These are phyloP conservation scores for Ranitomeya variabilis DNA, from an alignment of 2,113 vertebrate species.

Conservation along the genomic window DNA sequence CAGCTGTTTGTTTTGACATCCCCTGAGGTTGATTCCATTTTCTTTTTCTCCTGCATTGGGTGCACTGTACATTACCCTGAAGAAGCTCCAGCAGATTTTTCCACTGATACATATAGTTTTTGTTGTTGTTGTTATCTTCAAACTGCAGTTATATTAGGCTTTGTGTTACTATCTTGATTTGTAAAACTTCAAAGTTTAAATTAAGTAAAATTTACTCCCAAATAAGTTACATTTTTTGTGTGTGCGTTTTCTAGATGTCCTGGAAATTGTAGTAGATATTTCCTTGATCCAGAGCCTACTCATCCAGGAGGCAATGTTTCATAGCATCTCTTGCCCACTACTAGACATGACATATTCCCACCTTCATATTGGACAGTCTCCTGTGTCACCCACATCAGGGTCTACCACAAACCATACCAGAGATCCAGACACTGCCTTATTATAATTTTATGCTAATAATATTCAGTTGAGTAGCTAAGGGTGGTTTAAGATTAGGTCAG, in stretches of 20 bases:
- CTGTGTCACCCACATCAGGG: not conserved
- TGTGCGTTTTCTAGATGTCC: not conserved
- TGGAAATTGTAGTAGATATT: not conserved
- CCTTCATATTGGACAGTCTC: not conserved
- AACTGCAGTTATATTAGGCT: too few relatives aligned
- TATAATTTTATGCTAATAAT: not conserved
- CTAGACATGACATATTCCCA: conserved; percentile 11
- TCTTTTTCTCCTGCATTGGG: too few relatives aligned
- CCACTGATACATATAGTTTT: too few relatives aligned
- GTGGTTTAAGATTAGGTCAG: not conserved
- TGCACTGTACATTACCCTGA: too few relatives aligned
- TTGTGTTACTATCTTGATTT: too few relatives aligned
- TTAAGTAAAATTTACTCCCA: too few relatives aligned
- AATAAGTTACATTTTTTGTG: not conserved
- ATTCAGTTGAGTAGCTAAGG: not conserved
- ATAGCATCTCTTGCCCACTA: not conserved
- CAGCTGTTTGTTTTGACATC: too few relatives aligned
- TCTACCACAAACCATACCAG: not conserved
- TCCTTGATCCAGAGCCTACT: not conserved
- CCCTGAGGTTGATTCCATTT: too few relatives aligned
- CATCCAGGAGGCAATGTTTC: not conserved
- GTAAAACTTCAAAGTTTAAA: not conserved
- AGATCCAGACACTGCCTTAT: not conserved
- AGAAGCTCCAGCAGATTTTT: too few relatives aligned
- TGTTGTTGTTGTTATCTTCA: too few relatives aligned